phyloP scores from a whole-genome alignment of 2,888 invertebrate species.

The Choreutis nemorana region DNA sequence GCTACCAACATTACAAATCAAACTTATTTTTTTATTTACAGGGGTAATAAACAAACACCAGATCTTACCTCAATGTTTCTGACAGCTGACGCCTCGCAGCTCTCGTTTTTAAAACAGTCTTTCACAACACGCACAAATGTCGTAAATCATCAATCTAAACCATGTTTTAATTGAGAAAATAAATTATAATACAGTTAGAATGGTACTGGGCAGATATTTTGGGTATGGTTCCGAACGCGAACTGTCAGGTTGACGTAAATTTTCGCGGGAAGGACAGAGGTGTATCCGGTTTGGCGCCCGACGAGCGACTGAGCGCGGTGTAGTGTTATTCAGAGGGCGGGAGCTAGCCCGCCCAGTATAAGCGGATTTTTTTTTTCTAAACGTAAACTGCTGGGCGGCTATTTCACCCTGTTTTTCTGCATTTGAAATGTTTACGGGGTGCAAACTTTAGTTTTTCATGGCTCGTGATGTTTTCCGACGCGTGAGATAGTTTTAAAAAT shows the following conservation, averaged over 20 bases:
- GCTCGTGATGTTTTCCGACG: no score
- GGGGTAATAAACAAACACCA: no score
- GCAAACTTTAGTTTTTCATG: slow-evolving; percentile 13
- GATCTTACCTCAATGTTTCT: slow-evolving; percentile 45
- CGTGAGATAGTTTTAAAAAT: no score
- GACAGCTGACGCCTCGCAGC: slow-evolving; percentile 38
- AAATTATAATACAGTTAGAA: slow-evolving; percentile 2
- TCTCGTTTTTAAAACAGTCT: slow-evolving; percentile 25
- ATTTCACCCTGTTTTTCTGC: no score
- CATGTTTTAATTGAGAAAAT: slow-evolving; percentile 6
- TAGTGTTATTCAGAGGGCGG: no score
- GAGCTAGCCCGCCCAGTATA: slow-evolving; percentile 23
- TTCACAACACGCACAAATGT: slow-evolving; percentile 21
- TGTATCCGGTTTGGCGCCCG: slow-evolving; percentile 18
- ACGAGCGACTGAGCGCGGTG: slow-evolving; percentile 40
- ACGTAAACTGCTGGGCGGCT: slow-evolving; percentile 14
- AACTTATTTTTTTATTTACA: no score
- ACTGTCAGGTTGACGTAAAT: slow-evolving; percentile 16
- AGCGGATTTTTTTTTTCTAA: slow-evolving; percentile 19
- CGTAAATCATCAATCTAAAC: slow-evolving; percentile 11
- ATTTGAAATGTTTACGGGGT: slow-evolving; percentile 12
- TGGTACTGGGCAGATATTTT: slow-evolving; percentile 1
- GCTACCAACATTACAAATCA: no score
- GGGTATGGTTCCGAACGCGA: slow-evolving; percentile 16
- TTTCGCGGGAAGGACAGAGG: slow-evolving; percentile 23